Percentiles rank a stretch among this genome's conserved stretches.
Evolutionary conservation across 2,888 invertebrate genomes (phyloP).

Genomic region (Drosophila ezoana): DNA sequence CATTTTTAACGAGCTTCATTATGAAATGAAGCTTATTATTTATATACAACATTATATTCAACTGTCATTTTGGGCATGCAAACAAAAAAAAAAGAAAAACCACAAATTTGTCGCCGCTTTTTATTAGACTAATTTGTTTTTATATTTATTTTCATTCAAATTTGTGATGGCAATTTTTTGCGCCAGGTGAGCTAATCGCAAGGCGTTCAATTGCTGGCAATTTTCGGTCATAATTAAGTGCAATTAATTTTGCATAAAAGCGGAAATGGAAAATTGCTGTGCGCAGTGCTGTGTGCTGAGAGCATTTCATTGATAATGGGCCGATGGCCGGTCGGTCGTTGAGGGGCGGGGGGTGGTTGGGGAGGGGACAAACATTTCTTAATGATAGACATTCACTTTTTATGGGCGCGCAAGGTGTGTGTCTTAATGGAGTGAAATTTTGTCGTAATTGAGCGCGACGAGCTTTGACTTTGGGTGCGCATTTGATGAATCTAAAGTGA

Average conservation of each 20-base stretch:
- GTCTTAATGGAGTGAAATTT: conserved; percentile 78
- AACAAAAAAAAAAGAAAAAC: conserved; percentile 4
- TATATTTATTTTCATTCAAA: conserved; percentile 6
- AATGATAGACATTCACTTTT: conserved; percentile 80
- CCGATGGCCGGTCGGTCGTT: neutral
- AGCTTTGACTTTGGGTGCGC: conserved; percentile 68
- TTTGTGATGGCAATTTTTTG: conserved; percentile 22
- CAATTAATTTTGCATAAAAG: conserved; percentile 76
- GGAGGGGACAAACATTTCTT: conserved; percentile 46
- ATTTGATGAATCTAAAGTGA: conserved; percentile 69
- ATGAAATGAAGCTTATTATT: conserved; percentile 18
- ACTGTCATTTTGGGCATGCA: conserved; percentile 18
- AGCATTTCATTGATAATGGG: conserved; percentile 47
- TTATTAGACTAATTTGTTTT: conserved; percentile 8
- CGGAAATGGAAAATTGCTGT: conserved; percentile 72
- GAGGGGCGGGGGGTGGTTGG: too few relatives aligned
- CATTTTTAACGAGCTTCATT: conserved; percentile 60
- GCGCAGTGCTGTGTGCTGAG: conserved; percentile 35
- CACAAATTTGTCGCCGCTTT: conserved; percentile 21
- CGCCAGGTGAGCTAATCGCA: conserved; percentile 55
- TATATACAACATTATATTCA: conserved; percentile 19
- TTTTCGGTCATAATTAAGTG: conserved; percentile 65
- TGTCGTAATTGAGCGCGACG: conserved; percentile 74
- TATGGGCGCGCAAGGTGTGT: conserved; percentile 68
- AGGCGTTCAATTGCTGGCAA: conserved; percentile 52